Evolutionary conservation across 2,113 vertebrate species (phyloP).

Genomic region (Lota lota): DNA sequence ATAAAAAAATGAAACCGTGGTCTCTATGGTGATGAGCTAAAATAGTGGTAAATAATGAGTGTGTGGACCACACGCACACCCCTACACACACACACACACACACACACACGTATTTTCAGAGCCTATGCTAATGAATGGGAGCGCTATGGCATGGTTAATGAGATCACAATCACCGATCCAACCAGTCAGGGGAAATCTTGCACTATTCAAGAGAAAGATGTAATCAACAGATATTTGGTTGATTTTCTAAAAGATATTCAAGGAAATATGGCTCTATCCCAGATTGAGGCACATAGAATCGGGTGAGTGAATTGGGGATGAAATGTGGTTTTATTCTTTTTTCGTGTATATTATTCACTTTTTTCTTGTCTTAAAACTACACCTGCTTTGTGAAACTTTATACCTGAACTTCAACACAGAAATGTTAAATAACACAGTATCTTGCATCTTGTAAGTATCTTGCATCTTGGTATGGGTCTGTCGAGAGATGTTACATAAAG

Average conservation of each 20-base stretch:
- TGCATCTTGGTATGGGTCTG: too few species aligned
- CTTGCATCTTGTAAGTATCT: too few species aligned
- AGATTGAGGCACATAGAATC: background rate
- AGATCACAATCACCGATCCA: background rate
- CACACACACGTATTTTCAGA: background rate
- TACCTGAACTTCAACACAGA: too few species aligned
- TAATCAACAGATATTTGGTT: constrained; percentile 2
- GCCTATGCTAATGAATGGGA: constrained; percentile 8
- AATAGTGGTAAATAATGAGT: constrained; percentile 13
- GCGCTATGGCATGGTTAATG: constrained; percentile 1
- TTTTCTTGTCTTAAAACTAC: background rate
- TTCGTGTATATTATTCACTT: background rate
- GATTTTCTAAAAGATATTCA: background rate
- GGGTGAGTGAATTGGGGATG: background rate
- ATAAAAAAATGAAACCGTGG: constrained; percentile 33
- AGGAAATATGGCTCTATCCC: background rate
- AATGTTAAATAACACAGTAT: too few species aligned
- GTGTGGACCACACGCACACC: background rate
- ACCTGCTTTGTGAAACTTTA: background rate
- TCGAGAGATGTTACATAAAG: too few species aligned
- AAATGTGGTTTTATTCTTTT: background rate
- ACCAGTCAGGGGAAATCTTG: background rate
- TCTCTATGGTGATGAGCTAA: constrained; percentile 50
- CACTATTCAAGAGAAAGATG: background rate
- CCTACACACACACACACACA: background rate